Conservation (phyloP, 2,113 vertebrate genomes). For the Xiphias gladius region DNA sequence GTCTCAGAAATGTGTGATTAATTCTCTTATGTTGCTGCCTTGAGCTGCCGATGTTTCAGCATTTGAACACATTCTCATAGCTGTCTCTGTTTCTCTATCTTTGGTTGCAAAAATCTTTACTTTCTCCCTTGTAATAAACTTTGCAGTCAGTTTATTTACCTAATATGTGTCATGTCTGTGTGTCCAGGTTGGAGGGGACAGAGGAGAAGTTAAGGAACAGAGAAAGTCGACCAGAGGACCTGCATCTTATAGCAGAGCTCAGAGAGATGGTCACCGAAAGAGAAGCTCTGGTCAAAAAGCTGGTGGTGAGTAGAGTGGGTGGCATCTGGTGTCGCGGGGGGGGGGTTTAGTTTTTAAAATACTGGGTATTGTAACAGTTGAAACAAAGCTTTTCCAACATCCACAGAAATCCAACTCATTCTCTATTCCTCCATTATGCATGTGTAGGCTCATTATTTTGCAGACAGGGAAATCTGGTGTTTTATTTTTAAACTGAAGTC, state of each 20-base stretch:
- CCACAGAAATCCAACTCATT: too few relatives aligned
- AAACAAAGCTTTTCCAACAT: too few relatives aligned
- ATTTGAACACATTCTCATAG: too few relatives aligned
- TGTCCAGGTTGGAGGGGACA: slow-evolving; percentile 93
- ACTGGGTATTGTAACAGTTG: too few relatives aligned
- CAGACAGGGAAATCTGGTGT: too few relatives aligned
- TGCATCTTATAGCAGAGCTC: slow-evolving; percentile 94
- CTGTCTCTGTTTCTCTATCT: too few relatives aligned
- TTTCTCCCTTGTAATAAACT: neutral
- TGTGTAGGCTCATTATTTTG: too few relatives aligned
- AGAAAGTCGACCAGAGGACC: slow-evolving; percentile 95
- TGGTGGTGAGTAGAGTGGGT: slow-evolving; percentile 87
- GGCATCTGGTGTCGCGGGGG: too few relatives aligned
- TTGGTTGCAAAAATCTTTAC: neutral
- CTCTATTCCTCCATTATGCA: too few relatives aligned
- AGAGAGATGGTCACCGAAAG: slow-evolving; percentile 95
- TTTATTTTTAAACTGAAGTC: too few relatives aligned
- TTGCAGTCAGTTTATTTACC: neutral
- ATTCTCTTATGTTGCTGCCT: neutral
- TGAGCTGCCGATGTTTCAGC: neutral
- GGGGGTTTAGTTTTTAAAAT: too few relatives aligned
- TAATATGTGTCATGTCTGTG: neutral
- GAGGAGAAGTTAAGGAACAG: slow-evolving; percentile 95
- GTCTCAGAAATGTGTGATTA: slow-evolving; percentile 60
- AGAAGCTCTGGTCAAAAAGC: slow-evolving; percentile 96